phyloP scores from a whole-genome alignment of 2,888 invertebrate species.

The Nemotelus nigrinus region DNA sequence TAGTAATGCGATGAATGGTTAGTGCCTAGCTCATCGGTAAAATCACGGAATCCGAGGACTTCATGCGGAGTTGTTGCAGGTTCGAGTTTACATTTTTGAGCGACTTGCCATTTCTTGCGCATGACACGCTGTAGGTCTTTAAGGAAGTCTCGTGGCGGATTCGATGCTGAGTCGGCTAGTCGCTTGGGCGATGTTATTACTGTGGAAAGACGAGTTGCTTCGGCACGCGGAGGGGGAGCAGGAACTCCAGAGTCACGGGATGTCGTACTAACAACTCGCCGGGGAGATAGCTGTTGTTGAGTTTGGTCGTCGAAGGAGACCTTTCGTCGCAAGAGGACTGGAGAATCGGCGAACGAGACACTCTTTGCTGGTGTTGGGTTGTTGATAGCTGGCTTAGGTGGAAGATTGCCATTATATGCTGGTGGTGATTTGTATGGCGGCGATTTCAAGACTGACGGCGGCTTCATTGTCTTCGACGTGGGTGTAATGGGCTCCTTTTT shows the following conservation, averaged over 20 bases:
- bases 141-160: conserved; percentile 83
- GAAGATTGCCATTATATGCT: conserved; percentile 58
- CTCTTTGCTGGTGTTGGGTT: conserved; percentile 56
- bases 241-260: conserved; percentile 63
- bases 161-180: conserved; percentile 75
- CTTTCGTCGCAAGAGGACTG: conserved; percentile 64
- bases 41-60: conserved; percentile 88
- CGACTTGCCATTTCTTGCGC: conserved; percentile 93
- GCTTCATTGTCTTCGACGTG: conserved; percentile 54
- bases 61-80: conserved; percentile 90
- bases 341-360: conserved; percentile 65
- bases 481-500: conserved; percentile 51
- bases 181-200: conserved; percentile 81
- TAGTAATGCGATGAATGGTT: conserved; percentile 62
- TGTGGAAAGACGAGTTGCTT: conserved; percentile 77
- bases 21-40: conserved; percentile 68
- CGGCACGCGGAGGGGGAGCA: conserved; percentile 79
- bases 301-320: conserved; percentile 63
- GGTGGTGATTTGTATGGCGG: conserved; percentile 65
- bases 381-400: conserved; percentile 29
- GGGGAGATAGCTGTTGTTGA: conserved; percentile 56
- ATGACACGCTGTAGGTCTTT: conserved; percentile 91
- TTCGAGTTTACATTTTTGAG: conserved; percentile 90
- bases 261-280: conserved; percentile 58
- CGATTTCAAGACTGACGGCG: conserved; percentile 56